A percentile compares a stretch with the other conserved stretches of the same genome.
Conservation (phyloP, 1,140 invertebrate genomes). For the Hycleus cichorii region DNA sequence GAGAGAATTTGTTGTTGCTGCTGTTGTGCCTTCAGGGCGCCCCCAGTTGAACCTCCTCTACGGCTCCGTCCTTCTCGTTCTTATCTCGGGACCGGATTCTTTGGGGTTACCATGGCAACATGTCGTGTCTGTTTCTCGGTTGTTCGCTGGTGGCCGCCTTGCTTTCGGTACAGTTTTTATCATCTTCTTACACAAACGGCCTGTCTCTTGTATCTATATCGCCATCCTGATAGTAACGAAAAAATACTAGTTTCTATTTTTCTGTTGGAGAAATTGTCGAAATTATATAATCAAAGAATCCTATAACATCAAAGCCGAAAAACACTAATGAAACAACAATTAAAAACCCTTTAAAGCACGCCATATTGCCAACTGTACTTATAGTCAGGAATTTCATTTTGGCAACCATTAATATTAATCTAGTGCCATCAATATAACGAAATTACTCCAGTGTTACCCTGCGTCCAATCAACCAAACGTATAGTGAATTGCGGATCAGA, state of each 20-base stretch:
- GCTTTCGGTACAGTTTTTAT: constrained; percentile 7
- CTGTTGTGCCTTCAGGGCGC: no score
- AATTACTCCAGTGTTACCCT: constrained; percentile 26
- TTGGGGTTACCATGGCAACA: constrained; percentile 13
- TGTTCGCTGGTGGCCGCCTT: constrained; percentile 1
- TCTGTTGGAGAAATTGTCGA: no score
- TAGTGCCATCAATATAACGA: constrained; percentile 35
- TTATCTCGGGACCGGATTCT: constrained; percentile 17
- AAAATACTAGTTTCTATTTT: no score
- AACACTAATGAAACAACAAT: constrained; percentile 24
- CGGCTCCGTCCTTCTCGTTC: constrained; percentile 9
- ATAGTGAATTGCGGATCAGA: not conserved
- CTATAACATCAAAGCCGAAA: no score
- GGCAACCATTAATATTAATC: constrained; percentile 37
- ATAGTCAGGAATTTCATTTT: constrained; percentile 34
- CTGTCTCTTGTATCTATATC: not conserved
- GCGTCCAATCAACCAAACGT: constrained; percentile 2
- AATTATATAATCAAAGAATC: no score
- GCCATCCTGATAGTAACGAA: no score
- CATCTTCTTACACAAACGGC: not conserved
- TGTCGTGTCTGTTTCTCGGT: constrained; percentile 1
- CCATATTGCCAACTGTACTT: constrained; percentile 25
- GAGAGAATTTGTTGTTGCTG: no score
- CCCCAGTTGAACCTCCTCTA: constrained; percentile 4
- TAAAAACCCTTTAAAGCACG: constrained; percentile 24